Percentiles rank a stretch among this genome's conserved stretches.
Evolutionary conservation across 1,140 invertebrate genomes (phyloP).

Genomic region (Planococcus citri): DNA sequence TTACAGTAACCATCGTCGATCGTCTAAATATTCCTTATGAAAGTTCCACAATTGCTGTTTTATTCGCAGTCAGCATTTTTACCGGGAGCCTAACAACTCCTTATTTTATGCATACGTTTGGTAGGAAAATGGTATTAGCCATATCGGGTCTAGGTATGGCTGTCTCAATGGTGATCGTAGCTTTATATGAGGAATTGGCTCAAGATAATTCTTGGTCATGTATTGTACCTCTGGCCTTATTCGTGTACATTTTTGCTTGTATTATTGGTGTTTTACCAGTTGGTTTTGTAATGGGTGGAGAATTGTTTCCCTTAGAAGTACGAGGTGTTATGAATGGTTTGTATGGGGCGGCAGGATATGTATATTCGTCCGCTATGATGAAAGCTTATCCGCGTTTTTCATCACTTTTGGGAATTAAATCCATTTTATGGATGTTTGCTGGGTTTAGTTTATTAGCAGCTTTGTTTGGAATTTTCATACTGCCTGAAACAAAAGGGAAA

Average conservation of each 20-base stretch:
- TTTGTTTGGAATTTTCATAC: conserved; percentile 43
- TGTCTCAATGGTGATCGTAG: background rate
- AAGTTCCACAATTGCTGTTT: too few species aligned
- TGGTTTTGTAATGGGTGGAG: conserved; percentile 33
- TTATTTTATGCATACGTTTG: background rate
- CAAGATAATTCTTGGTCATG: too few species aligned
- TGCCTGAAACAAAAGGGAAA: conserved; percentile 72
- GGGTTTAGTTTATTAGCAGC: conserved; percentile 33
- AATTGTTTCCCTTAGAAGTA: conserved; percentile 36
- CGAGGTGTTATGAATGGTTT: conserved; percentile 39
- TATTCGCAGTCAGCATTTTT: too few species aligned
- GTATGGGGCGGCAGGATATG: conserved; percentile 31
- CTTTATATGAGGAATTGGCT: background rate
- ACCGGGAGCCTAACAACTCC: too few species aligned
- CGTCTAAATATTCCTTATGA: too few species aligned
- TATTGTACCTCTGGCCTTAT: too few species aligned
- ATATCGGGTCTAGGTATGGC: conserved; percentile 22
- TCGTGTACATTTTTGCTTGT: conserved; percentile 34
- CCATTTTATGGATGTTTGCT: background rate
- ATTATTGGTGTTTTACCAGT: conserved; percentile 34
- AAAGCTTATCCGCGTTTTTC: background rate
- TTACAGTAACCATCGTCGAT: too few species aligned
- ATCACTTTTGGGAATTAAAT: background rate
- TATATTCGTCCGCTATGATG: background rate
- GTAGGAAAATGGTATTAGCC: background rate